Evolutionary conservation across 2,888 invertebrate species (phyloP), one percentile per base, ranked within the genome.

Genomic region (Melieria crassipennis): DNA sequence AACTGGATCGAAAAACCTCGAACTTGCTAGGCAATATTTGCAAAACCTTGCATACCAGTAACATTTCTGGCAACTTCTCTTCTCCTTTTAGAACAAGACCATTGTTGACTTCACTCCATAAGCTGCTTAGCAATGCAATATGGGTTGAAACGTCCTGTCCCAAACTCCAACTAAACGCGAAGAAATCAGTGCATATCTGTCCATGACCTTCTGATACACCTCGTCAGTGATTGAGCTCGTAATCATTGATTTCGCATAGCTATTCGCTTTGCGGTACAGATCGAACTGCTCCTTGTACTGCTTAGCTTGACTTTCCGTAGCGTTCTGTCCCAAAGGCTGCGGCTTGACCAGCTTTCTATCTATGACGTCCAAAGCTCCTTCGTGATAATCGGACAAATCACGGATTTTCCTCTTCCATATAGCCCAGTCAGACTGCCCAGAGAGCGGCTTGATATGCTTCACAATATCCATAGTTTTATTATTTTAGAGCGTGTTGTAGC

Each of bases 171-270:
- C 75, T 75, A 65, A 82, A 83, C 7, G 77, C 75, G 68, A 82
- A 81, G 45, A 82, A 81, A 58, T 83, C 79, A 46, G 78, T 78
- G 52, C 79, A 83, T 30, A 80, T 80, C 66, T 79, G n/a, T n/a
- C n/a, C n/a, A n/a, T n/a, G 48, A 82, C 81, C 70, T 84, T 84
- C 56, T 82, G 79, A 75, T 83, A 75, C 3, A 83, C 79, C 10
- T 74, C 70, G 72, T 82, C 82, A 42, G 78, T 80, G 4, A 83
- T 75, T 65, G 80, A 65, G 75, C 77, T 81, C 45, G 79, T 73
- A 50, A 84, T 82, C 81, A 82, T 80, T 0, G 82, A 79, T 61
- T 82, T 84, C 4, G 82, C 80, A 69, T 81, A 82, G 73, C 81
- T 83, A 63, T 82, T 84, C 60, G 83, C 82, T 73, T 81, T 83